Base-by-base conservation (phyloP, 1,140 invertebrate genomes). In the Drosophila insularis region DNA sequence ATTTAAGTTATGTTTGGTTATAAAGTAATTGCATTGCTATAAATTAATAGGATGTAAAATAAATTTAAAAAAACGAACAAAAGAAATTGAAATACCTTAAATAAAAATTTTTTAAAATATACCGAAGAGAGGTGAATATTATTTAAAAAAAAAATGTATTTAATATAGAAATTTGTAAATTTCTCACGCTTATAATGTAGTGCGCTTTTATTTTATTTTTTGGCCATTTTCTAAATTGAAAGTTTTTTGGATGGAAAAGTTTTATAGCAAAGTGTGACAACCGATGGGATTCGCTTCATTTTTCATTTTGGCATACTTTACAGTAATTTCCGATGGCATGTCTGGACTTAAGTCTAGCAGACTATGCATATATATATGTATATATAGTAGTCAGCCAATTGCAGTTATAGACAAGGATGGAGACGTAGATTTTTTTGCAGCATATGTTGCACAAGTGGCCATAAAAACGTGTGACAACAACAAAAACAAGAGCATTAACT, bases 401-500 rank as follows among this genome's bases (percentile, higher is more conserved):
- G 43, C 43, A 50, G 17, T 50, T 50, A 21, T 10, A 21, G 43
- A 50, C 43, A 50, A 50, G 17, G 11, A 19, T 67, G 40, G 23
- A 67, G 32, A n/a, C 56, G 31, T 54, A 63, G 27, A 31, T 63
- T 55, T 32, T 50, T 61, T 71, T 67, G 71, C 56, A 61, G 63
- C 74, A 78, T 68, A 64, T 79, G 76, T 71, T 72, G 72, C 80
- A 84, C 68, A 78, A 80, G 67, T 67, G 62, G 68, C 66, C 68
- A 78, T 75, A 78, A 80, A 74, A 89, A 89, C 84, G 76, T 87
- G 72, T 78, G 54, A 66, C 75, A 80, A 53, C 19, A 55, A 40
- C 46, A 27, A 59, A 27, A 72, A 59, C 63, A 78, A 67, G 68
- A 71, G 79, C 78, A 89, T 89, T 84, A 78, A 89, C 70, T 82